phyloP scores from a whole-genome alignment of 2,113 vertebrate genomes.

The Oreochromis tanganicae region DNA sequence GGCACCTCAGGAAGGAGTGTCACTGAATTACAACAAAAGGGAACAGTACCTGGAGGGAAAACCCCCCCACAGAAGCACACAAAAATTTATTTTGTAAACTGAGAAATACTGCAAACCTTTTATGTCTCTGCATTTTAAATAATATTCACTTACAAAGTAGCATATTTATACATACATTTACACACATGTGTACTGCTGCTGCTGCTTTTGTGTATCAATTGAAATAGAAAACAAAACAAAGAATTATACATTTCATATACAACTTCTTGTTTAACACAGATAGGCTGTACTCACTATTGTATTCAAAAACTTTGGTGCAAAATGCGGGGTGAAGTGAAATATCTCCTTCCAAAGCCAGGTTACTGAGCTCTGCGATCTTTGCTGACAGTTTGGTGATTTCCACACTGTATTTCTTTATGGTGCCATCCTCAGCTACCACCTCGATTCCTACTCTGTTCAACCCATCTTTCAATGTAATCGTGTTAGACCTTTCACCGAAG shows the following conservation, averaged over 20 bases:
- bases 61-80: rapidly evolving
- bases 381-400: constrained; percentile 58
- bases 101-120: not conserved
- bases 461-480: constrained; percentile 50
- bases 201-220: not conserved
- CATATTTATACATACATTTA: not conserved
- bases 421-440: constrained; percentile 68
- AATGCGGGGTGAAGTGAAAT: constrained; percentile 45
- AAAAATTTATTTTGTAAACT: not conserved
- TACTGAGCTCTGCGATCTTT: constrained; percentile 45
- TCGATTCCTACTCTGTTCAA: constrained; percentile 56
- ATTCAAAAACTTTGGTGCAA: constrained; percentile 32
- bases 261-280: not conserved
- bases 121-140: not conserved
- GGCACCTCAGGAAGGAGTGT: constrained; percentile 26
- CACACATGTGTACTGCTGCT: not conserved
- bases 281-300: constrained; percentile 43
- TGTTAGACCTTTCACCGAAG: constrained; percentile 45
- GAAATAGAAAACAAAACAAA: not conserved
- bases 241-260: not conserved
- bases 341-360: constrained; percentile 39
- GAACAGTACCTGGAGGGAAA: constrained; percentile 25
- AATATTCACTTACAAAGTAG: not conserved
- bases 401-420: constrained; percentile 58
- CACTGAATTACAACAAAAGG: constrained; percentile 38